phyloP scores from a whole-genome alignment of 1,140 invertebrate genomes.

The Drosophila saltans region DNA sequence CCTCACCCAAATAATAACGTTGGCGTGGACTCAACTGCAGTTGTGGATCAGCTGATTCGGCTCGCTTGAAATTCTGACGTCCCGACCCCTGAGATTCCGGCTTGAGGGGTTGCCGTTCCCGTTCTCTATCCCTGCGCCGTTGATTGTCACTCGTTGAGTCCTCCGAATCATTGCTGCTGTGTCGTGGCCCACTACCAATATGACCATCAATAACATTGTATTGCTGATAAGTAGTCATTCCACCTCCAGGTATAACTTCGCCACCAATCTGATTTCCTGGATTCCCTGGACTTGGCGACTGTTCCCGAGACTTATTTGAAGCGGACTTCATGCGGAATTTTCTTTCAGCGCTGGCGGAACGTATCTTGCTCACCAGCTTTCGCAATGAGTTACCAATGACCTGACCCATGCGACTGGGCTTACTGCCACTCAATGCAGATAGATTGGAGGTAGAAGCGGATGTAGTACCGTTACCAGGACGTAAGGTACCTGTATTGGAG shows the following conservation, averaged over 20 bases:
- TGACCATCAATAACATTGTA: constrained; percentile 87
- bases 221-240: constrained; percentile 85
- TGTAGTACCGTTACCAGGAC: constrained; percentile 44
- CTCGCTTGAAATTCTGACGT: constrained; percentile 44
- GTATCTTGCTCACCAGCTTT: constrained; percentile 90
- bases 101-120: constrained; percentile 36
- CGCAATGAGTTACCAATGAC: constrained; percentile 89
- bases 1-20: constrained; percentile 92
- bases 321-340: constrained; percentile 85
- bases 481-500: constrained; percentile 58
- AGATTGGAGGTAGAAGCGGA: constrained; percentile 66
- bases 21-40: constrained; percentile 85
- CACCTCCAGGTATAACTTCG: constrained; percentile 82
- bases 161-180: constrained; percentile 67
- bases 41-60: constrained; percentile 62
- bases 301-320: constrained; percentile 73
- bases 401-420: constrained; percentile 83
- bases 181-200: constrained; percentile 60
- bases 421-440: constrained; percentile 63
- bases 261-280: constrained; percentile 26
- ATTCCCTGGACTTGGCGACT: constrained; percentile 85
- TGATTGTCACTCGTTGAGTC: constrained; percentile 55
- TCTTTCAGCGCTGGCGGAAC: constrained; percentile 89
- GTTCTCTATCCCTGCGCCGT: constrained; percentile 6
- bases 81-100: constrained; percentile 21